Conservation (phyloP, 2,113 vertebrate genomes). For the Cygnus buccinator region DNA sequence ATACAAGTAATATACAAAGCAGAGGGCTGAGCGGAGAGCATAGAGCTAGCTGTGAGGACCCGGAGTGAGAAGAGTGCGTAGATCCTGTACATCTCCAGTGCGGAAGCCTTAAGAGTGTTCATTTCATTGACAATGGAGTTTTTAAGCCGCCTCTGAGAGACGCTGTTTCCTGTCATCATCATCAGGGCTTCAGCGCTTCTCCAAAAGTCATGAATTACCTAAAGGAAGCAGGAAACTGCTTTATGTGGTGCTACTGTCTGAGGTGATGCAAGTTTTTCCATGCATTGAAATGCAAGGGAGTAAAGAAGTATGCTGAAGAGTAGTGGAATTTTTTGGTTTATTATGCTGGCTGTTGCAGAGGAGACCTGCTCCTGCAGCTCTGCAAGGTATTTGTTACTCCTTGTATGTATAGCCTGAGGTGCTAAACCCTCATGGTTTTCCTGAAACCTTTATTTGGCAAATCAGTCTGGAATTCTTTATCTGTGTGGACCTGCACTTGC, state of each 20-base stretch:
- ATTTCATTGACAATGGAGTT: neutral
- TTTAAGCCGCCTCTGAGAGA: neutral
- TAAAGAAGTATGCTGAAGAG: neutral
- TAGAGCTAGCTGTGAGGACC: neutral
- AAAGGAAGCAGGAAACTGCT: neutral
- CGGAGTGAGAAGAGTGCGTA: neutral
- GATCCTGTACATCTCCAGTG: neutral
- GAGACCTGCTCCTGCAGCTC: slow-evolving; percentile 1
- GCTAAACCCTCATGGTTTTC: neutral
- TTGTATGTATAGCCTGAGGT: neutral
- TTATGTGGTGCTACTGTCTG: neutral
- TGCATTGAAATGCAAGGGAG: neutral
- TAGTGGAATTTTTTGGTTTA: neutral
- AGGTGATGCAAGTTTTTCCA: neutral
- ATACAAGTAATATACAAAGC: neutral
- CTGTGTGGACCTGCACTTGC: neutral
- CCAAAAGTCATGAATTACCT: slow-evolving; percentile 11
- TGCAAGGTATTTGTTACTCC: neutral
- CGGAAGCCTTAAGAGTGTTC: neutral
- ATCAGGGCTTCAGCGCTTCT: neutral
- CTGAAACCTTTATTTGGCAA: neutral
- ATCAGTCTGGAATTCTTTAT: neutral
- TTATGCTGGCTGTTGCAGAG: neutral
- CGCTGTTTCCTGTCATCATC: neutral
- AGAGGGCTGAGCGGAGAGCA: neutral